Base-by-base conservation (phyloP, 2,888 invertebrate genomes). In the Julus scandinavius region DNA sequence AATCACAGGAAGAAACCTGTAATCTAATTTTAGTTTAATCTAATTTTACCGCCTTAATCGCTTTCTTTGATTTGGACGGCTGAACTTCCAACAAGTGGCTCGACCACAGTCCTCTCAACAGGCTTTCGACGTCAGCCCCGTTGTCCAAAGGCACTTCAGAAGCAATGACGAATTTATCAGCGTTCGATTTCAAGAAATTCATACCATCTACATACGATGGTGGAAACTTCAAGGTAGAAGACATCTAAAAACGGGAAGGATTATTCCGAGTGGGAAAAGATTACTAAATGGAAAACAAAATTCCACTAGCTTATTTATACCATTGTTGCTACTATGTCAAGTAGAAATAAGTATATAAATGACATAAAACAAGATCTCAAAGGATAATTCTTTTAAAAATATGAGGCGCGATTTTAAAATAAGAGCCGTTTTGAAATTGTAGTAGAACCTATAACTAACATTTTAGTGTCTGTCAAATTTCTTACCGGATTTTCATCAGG, bases 71-170 rank as follows among this genome's bases (percentile, higher is more conserved):
- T 15, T 58, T 58, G 15, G 58, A 58, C 4, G 41, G 72, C 38
- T 80, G 72, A 17, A 87, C 87, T 45, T 87, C 72, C 17, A 87
- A 20, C 49, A 87, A 40, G 72, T 80, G 40, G 63, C 72, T 87
- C 1, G 80, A 63, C 87, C 87, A 87, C 40, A 63, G 49, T 17
- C 38, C 83, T 15, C 41, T 38, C 11, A 83, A 13, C 41, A 83
- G 41, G 38, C 41, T 83, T 87, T 87, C 72, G n/a, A 40, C 17
- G 63, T 72, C 63, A 0, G 63, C 87, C 5, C 29, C 40, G 29
- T 40, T n/a, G 20, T 15, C 15, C 17, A 41, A 17, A 58, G 87
- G 80, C 40, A 63, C 41, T 40, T 87, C 87, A n/a, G 63, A 80
- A 38, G 45, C 63, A 17, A 41, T 40, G 83, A 83, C 83, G 15